A percentile compares a stretch with the other conserved stretches of the same genome.
Evolutionary conservation across 1,140 invertebrate species (phyloP).

Genomic region (Scaptodrosophila lebanonensis): DNA sequence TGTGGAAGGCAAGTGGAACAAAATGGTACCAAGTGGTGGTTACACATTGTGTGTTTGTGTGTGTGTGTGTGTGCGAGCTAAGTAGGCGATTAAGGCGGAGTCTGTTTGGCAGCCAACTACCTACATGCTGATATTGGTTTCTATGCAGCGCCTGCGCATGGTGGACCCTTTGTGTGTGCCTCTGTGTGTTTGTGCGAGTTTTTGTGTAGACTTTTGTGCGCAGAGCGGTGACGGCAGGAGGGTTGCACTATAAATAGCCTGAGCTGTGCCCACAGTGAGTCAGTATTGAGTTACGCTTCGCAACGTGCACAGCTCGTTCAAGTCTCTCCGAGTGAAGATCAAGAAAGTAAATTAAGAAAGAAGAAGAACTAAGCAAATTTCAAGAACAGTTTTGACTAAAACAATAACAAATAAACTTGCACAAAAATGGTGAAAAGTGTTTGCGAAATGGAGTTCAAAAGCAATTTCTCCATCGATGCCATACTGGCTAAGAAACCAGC

Average conservation of each 20-base stretch:
- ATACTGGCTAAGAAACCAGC: slow-evolving; percentile 79
- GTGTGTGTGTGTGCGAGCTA: slow-evolving; percentile 13
- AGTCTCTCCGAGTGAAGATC: slow-evolving; percentile 10
- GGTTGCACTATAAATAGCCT: slow-evolving; percentile 55
- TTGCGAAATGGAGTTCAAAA: slow-evolving; percentile 77
- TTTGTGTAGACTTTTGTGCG: not conserved
- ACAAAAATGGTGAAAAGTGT: slow-evolving; percentile 66
- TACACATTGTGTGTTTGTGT: slow-evolving; percentile 23
- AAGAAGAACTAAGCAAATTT: slow-evolving; percentile 11
- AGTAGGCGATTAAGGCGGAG: slow-evolving; percentile 12
- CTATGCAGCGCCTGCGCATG: not conserved
- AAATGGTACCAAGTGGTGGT: too few relatives aligned
- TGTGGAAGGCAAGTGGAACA: slow-evolving; percentile 69
- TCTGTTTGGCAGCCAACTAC: not conserved
- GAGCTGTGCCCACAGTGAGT: slow-evolving; percentile 35
- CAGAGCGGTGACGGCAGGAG: too few relatives aligned
- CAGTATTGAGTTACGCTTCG: slow-evolving; percentile 53
- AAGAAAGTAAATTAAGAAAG: slow-evolving; percentile 3
- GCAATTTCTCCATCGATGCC: slow-evolving; percentile 85
- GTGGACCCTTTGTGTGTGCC: not conserved
- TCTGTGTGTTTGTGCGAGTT: not conserved
- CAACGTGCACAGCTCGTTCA: slow-evolving; percentile 36
- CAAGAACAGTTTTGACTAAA: not conserved
- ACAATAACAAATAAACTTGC: not conserved
- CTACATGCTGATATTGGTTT: not conserved